These are phyloP conservation scores for Stegodyphus dumicola DNA, from an alignment of 1,140 invertebrate genomes.

Conservation along the genomic window DNA sequence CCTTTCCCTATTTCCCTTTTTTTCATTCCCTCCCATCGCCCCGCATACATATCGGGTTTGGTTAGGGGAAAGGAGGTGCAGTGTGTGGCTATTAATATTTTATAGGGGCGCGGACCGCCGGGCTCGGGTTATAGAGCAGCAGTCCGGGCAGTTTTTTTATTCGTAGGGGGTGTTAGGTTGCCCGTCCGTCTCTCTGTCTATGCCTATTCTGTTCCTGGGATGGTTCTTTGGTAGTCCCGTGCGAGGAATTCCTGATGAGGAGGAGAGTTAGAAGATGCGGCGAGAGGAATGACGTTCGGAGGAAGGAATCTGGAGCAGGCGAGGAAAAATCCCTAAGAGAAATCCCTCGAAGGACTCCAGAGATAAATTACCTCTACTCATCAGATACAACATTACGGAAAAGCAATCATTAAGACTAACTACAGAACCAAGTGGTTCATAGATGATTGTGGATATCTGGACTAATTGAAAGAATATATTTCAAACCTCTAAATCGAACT, in stretches of 20 bases:
- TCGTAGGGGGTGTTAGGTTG: conserved; percentile 29
- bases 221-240: conserved; percentile 28
- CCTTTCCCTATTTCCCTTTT: conserved; percentile 2
- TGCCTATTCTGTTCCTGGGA: conserved; percentile 4
- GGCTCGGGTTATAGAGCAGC: background rate
- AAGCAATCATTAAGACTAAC: too few relatives aligned
- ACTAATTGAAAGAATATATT: too few relatives aligned
- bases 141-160: conserved; percentile 8
- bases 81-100: conserved; percentile 59
- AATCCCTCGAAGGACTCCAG: background rate
- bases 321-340: conserved; percentile 28
- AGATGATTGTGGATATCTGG: too few relatives aligned
- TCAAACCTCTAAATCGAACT: too few relatives aligned
- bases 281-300: conserved; percentile 2
- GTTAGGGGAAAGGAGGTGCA: background rate
- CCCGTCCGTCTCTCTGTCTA: conserved; percentile 23
- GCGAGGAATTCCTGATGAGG: conserved; percentile 51
- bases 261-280: conserved; percentile 11
- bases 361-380: background rate
- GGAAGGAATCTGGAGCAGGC: conserved; percentile 4
- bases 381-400: too few relatives aligned
- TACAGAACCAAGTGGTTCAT: too few relatives aligned
- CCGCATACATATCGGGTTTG: conserved; percentile 44
- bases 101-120: conserved; percentile 51
- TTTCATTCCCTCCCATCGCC: conserved; percentile 14